Conservation (phyloP, 2,888 invertebrate species). For the Lepidochrysops patricia region DNA sequence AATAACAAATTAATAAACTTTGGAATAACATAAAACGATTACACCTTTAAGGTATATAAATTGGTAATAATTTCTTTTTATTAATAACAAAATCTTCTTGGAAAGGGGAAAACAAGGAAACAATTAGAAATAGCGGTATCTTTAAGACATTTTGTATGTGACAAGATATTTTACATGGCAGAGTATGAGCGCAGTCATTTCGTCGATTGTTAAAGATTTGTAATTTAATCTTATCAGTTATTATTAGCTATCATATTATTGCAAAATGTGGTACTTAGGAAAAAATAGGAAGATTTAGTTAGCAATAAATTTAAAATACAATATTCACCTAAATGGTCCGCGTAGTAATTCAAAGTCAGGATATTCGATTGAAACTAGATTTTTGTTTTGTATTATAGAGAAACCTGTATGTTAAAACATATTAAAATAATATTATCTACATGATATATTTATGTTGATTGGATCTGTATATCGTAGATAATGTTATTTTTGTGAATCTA, state of each 20-base stretch:
- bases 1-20: background rate
- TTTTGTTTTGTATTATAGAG: too few relatives aligned
- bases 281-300: constrained; percentile 6
- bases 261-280: background rate
- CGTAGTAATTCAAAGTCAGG: background rate
- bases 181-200: background rate
- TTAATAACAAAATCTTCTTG: background rate
- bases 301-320: constrained; percentile 10
- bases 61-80: background rate
- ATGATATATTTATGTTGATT: too few relatives aligned
- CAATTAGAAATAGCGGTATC: too few relatives aligned
- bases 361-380: background rate
- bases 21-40: background rate
- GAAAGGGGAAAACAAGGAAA: too few relatives aligned
- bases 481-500: background rate
- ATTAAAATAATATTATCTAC: too few relatives aligned
- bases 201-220: background rate
- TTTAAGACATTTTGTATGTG: too few relatives aligned
- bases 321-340: constrained; percentile 15
- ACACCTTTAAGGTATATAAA: background rate
- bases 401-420: too few relatives aligned
- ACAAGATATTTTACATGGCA: background rate
- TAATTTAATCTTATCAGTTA: too few relatives aligned
- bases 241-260: background rate
- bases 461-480: background rate